Conservation (phyloP, 1,140 invertebrate genomes). For the Drosophila mayri region DNA sequence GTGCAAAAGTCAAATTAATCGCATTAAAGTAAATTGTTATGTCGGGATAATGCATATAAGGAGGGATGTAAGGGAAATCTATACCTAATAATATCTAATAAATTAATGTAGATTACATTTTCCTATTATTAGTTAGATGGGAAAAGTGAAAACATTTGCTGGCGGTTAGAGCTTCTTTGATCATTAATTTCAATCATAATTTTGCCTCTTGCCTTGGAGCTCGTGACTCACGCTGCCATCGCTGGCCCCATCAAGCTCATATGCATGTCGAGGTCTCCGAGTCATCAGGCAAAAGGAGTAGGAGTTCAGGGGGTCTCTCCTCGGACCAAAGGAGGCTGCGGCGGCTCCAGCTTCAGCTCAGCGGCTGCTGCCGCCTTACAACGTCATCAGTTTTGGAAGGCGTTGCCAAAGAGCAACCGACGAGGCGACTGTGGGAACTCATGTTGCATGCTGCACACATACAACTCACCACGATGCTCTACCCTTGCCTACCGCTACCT, state of each 20-base stretch:
- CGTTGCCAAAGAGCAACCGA: constrained; percentile 80
- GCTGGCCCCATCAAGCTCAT: constrained; percentile 52
- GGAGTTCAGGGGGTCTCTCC: constrained; percentile 18
- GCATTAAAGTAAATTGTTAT: constrained; percentile 24
- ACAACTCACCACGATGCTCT: constrained; percentile 43
- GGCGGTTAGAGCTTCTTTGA: neutral
- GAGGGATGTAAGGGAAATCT: neutral
- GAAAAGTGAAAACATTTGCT: neutral
- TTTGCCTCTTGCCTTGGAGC: no score
- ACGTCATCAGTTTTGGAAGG: constrained; percentile 82
- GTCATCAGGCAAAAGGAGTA: constrained; percentile 53
- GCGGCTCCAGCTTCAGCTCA: constrained; percentile 13
- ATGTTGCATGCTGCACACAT: constrained; percentile 79
- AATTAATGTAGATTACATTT: constrained; percentile 1
- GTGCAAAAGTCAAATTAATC: constrained; percentile 26
- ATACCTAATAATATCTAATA: neutral
- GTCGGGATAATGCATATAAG: neutral
- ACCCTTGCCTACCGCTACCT: neutral
- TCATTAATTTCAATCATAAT: neutral
- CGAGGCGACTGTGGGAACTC: constrained; percentile 77
- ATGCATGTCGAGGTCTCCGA: constrained; percentile 68
- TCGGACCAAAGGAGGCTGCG: constrained; percentile 19
- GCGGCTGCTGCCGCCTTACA: constrained; percentile 67
- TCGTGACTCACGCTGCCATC: constrained; percentile 35
- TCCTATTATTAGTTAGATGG: no score